Percentiles rank a stretch among this genome's conserved stretches.
phyloP scores from a whole-genome alignment of 1,140 invertebrate species.

The Ectropis grisescens region DNA sequence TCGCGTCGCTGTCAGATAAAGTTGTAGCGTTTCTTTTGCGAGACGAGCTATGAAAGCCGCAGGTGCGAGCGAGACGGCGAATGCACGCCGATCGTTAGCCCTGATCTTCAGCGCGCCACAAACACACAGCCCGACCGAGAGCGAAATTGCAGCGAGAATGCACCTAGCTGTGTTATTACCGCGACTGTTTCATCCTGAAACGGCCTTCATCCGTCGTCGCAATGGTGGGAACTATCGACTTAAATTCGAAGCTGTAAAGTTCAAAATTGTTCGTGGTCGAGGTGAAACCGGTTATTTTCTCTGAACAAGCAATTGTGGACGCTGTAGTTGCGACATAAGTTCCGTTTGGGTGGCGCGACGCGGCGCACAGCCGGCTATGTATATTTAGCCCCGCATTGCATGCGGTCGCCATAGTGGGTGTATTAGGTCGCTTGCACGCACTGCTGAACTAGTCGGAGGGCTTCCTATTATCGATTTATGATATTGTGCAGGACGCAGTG shows the following conservation, averaged over 20 bases:
- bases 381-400: conserved; percentile 67
- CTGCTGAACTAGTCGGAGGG: conserved; percentile 66
- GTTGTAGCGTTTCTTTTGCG: conserved; percentile 65
- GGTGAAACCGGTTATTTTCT: conserved; percentile 51
- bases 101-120: conserved; percentile 68
- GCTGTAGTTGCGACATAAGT: conserved; percentile 46
- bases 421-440: conserved; percentile 67
- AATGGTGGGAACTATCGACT: conserved; percentile 21
- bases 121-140: conserved; percentile 67
- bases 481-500: conserved; percentile 41
- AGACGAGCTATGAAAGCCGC: conserved; percentile 21
- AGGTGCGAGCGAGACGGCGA: conserved; percentile 42
- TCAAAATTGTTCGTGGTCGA: conserved; percentile 16
- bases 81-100: conserved; percentile 62
- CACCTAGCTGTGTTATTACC: conserved; percentile 67
- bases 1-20: conserved; percentile 64
- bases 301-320: conserved; percentile 52
- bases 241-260: conserved; percentile 17
- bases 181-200: conserved; percentile 35
- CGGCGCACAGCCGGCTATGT: conserved; percentile 30
- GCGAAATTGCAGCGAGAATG: conserved; percentile 69
- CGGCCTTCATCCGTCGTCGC: conserved; percentile 32
- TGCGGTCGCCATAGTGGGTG: conserved; percentile 49
- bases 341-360: conserved; percentile 28
- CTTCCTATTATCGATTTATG: conserved; percentile 67